Base-by-base conservation (phyloP, 2,888 invertebrate species). In the Hedychridium roseum region DNA sequence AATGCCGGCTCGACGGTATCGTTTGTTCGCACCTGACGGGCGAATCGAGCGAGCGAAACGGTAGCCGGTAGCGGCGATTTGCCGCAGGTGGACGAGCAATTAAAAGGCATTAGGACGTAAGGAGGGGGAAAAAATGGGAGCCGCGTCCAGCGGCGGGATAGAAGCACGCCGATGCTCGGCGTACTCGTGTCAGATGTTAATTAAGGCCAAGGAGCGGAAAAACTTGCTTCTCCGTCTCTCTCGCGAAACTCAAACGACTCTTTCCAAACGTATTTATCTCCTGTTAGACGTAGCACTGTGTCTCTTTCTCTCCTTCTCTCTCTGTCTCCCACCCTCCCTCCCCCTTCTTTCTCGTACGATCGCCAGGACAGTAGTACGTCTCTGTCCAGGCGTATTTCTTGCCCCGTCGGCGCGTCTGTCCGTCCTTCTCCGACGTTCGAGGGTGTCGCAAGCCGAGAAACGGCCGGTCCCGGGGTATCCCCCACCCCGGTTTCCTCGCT, bases 121-220 rank as follows among this genome's bases (percentile, higher is more conserved):
- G 28, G 20, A 27, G 26, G 32, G 36, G 41, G 50, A 49, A 45
- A 31, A 38, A 51, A 50, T 45, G 55, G 47, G 53, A 59, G 61
- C 50, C 52, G n/a, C n/a, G n/a, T n/a, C n/a, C n/a, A n/a, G n/a
- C 51, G 43, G 52, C 53, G 42, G 52, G 54, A 48, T 60, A 68
- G 62, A 58, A 61, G 55, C 60, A 53, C 57, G 48, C 55, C 59
- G 61, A 46, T 51, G 54, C 53, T 50, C 48, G 43, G 56, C 56
- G 64, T 68, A 69, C 71, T 68, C 64, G 66, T 74, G 74, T 73
- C 70, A 73, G 74, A 74, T 69, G 74, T 70, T 74, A 75, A 75
- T 75, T 75, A 75, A 75, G 74, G 74, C 74, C 74, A 75, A 75
- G 74, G 73, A 72, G 63, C 64, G 68, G 68, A 70, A 73, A 74